These are phyloP conservation scores for Sarcophilus harrisii DNA, from an alignment of 2,797 vertebrate genomes.

Conservation along the genomic window DNA sequence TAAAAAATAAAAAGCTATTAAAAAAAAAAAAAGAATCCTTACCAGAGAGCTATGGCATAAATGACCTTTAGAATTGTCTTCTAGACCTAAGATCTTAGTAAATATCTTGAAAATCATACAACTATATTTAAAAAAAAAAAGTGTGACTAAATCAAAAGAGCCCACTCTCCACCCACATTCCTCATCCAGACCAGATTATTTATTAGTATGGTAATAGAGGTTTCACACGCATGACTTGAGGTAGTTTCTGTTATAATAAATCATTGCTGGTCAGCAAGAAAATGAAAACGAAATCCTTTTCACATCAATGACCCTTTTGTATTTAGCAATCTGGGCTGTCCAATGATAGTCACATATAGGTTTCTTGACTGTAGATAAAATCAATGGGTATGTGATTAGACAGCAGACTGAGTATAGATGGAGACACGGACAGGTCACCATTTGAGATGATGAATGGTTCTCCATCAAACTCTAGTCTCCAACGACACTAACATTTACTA, in stretches of 20 bases:
- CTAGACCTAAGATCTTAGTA: conserved; percentile 45
- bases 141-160: conserved; percentile 27
- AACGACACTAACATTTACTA: conserved; percentile 82
- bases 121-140: conserved; percentile 64
- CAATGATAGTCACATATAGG: conserved; percentile 79
- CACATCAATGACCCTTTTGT: conserved; percentile 82
- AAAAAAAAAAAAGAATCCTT: too few relatives aligned
- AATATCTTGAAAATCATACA: conserved; percentile 4
- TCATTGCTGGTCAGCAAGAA: conserved; percentile 74
- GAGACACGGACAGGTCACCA: conserved; percentile 78
- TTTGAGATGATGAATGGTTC: conserved; percentile 86
- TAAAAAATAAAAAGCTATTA: too few relatives aligned
- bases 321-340: conserved; percentile 81
- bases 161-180: conserved; percentile 1
- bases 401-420: conserved; percentile 57
- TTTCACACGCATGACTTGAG: conserved; percentile 33
- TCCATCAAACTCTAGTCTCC: conserved; percentile 82
- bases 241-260: conserved; percentile 82
- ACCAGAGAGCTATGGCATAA: not conserved
- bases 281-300: conserved; percentile 82
- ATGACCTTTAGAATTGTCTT: not conserved
- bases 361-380: conserved; percentile 77
- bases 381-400: conserved; percentile 83
- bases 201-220: conserved; percentile 43
- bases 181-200: conserved; percentile 53